Percentiles rank a stretch among this genome's conserved stretches.
phyloP scores from a whole-genome alignment of 2,888 invertebrate genomes.

The Hoplodrina blanda region DNA sequence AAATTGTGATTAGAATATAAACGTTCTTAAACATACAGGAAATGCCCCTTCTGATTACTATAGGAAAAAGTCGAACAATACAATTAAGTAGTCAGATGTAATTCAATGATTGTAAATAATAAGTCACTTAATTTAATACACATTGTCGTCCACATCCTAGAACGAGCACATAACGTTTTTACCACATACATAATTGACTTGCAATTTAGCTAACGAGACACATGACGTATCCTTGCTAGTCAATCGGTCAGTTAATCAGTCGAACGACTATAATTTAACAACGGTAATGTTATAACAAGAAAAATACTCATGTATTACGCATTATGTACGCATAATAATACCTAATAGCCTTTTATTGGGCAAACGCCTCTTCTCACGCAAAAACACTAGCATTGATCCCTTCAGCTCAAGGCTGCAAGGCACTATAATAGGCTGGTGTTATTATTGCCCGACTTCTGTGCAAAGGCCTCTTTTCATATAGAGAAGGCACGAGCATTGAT shows the following conservation, averaged over 20 bases:
- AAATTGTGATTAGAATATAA: too few species aligned
- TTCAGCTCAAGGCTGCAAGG: too few species aligned
- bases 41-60: too few species aligned
- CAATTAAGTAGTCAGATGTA: constrained; percentile 4
- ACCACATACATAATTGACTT: constrained; percentile 47
- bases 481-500: background rate
- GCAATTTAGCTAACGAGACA: constrained; percentile 51
- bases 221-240: constrained; percentile 56
- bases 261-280: constrained; percentile 32
- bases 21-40: too few species aligned
- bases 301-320: constrained; percentile 72
- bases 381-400: too few species aligned
- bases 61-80: background rate
- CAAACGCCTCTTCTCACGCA: too few species aligned
- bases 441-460: too few species aligned
- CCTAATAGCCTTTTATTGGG: too few species aligned
- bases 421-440: too few species aligned
- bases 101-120: constrained; percentile 11
- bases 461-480: background rate
- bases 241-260: constrained; percentile 55
- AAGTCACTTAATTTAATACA: constrained; percentile 7
- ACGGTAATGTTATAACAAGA: constrained; percentile 41
- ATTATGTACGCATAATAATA: constrained; percentile 4
- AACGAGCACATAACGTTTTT: constrained; percentile 47
- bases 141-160: constrained; percentile 43